Base-by-base conservation (phyloP, 2,888 invertebrate genomes). In the Apodemia duryi region DNA sequence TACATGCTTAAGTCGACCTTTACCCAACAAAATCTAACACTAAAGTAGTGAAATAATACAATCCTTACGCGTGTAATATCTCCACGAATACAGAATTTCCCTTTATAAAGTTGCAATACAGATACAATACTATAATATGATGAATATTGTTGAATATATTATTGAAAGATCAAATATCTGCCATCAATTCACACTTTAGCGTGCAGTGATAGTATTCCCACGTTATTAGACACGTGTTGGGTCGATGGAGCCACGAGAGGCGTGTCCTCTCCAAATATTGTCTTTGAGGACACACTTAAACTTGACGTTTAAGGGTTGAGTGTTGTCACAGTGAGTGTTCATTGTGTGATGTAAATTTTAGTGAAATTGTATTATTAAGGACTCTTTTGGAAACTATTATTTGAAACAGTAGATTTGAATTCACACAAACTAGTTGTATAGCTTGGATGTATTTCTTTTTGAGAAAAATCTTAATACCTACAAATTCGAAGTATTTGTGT, bases 211-310 rank as follows among this genome's bases (percentile, higher is more conserved):
- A 74, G 74, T 72, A 75, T 82, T 88, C 87, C 88, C 85, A 86
- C 85, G 86, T 76, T 72, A 76, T 78, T 78, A 77, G 85, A 80
- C 87, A 88, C 88, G 87, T 87, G 88, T 85, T 77, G 74, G 75
- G 74, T 76, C 75, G 72, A 77, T 72, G 72, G 77, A 71, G 73
- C 75, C 71, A 72, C 70, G 72, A 79, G 78, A 79, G 82, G 81
- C 77, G 76, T 82, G 88, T 87, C 85, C 89, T 88, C 80, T 78
- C 79, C 88, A 87, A 90, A 90, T 89, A 89, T 90, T 90, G 88
- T 89, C 88, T 85, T 86, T 89, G 88, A 90, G 88, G 86, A 86
- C 88, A 80, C 83, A 80, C 83, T 82, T 74, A 73, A 75, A 77
- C 80, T 84, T 84, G 84, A 84, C 83, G 80, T 80, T 82, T 81